Conservation (phyloP, 2,888 invertebrate species). For the Sphaerophoria taeniata region DNA sequence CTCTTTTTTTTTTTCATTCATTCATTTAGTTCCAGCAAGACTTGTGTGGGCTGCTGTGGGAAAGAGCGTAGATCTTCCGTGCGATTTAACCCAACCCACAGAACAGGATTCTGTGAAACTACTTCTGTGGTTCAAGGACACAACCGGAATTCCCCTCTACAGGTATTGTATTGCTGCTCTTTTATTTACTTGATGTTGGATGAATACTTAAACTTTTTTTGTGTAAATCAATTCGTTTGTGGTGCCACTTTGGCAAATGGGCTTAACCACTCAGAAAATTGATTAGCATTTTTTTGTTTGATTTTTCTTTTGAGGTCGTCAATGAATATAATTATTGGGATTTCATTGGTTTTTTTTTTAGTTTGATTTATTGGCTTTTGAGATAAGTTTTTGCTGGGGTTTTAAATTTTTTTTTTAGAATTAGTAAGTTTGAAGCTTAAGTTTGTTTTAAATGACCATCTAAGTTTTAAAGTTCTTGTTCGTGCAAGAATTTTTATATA, state of each 20-base stretch:
- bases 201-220: slow-evolving; percentile 30
- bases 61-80: slow-evolving; percentile 90
- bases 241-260: slow-evolving; percentile 32
- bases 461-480: no score
- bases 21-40: slow-evolving; percentile 86
- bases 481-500: no score
- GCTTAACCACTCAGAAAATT: slow-evolving; percentile 38
- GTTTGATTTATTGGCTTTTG: slow-evolving; percentile 6
- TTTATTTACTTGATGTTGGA: slow-evolving; percentile 29
- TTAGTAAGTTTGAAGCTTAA: not conserved
- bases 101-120: slow-evolving; percentile 89
- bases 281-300: slow-evolving; percentile 31
- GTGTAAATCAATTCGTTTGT: slow-evolving; percentile 36
- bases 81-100: slow-evolving; percentile 90
- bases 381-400: not conserved
- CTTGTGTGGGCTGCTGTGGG: slow-evolving; percentile 91
- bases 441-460: not conserved
- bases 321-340: slow-evolving; percentile 14
- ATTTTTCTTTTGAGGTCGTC: not conserved
- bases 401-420: not conserved
- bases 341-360: slow-evolving; percentile 21
- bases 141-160: slow-evolving; percentile 92
- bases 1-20: slow-evolving; percentile 38
- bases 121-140: slow-evolving; percentile 96
- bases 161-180: slow-evolving; percentile 84